phyloP scores from a whole-genome alignment of 1,140 invertebrate species.

The Zaprionus ornatus region DNA sequence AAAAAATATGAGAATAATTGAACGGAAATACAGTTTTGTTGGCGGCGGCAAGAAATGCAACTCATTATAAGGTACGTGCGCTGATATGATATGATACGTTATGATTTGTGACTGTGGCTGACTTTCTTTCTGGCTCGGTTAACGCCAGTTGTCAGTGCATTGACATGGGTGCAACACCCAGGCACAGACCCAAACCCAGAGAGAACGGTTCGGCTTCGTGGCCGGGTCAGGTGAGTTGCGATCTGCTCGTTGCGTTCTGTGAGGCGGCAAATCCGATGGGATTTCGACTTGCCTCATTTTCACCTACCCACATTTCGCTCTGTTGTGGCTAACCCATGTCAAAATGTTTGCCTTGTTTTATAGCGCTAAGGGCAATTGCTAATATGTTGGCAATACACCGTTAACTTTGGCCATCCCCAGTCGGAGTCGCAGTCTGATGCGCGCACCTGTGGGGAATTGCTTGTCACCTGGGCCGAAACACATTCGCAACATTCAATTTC shows the following conservation, averaged over 20 bases:
- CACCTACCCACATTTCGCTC: conserved; percentile 54
- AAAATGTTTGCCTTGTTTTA: conserved; percentile 71
- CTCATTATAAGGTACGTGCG: conserved; percentile 72
- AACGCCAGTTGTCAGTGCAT: conserved; percentile 67
- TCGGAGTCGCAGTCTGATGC: conserved; percentile 9
- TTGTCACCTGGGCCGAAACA: conserved; percentile 64
- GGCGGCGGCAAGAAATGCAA: conserved; percentile 45
- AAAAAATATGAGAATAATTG: conserved; percentile 34
- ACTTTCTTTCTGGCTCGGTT: conserved; percentile 54
- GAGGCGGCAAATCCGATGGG: conserved; percentile 21
- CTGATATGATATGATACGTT: conserved; percentile 70
- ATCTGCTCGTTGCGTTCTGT: background rate
- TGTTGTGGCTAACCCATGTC: conserved; percentile 60
- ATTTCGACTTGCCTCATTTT: conserved; percentile 51
- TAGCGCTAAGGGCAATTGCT: conserved; percentile 73
- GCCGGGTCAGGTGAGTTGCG: background rate
- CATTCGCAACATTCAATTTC: conserved; percentile 74
- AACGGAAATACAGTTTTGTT: conserved; percentile 65
- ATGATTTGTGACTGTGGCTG: conserved; percentile 60
- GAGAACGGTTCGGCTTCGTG: background rate
- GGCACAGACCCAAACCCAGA: conserved; percentile 33
- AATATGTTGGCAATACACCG: conserved; percentile 38
- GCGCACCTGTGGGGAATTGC: conserved; percentile 72
- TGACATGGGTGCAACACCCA: conserved; percentile 79
- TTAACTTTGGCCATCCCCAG: conserved; percentile 25